phyloP scores from a whole-genome alignment of 64 coral and sea anemone species.

The Pocillopora verrucosa region DNA sequence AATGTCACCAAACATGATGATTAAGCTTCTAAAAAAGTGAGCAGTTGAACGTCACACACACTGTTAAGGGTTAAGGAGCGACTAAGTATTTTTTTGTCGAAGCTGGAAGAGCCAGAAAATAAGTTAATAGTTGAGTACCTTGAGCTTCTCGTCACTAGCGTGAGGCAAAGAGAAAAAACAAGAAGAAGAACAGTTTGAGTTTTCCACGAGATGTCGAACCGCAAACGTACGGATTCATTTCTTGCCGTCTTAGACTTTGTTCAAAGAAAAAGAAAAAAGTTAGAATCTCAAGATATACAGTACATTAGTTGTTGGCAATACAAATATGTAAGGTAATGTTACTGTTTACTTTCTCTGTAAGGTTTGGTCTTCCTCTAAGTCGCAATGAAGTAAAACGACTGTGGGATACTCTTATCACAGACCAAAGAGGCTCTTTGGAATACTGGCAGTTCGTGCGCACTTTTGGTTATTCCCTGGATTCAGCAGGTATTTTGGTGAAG shows the following conservation, averaged over 20 bases:
- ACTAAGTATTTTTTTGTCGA: too few species aligned
- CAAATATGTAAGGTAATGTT: neutral
- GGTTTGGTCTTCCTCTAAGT: slow-evolving; percentile 83
- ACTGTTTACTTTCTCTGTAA: slow-evolving; percentile 8
- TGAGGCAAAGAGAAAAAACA: too few species aligned
- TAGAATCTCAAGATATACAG: neutral
- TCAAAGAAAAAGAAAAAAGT: too few species aligned
- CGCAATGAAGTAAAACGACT: slow-evolving; percentile 83
- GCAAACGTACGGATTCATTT: too few species aligned
- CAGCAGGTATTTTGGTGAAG: slow-evolving; percentile 58
- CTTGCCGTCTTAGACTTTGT: too few species aligned
- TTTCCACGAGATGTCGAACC: too few species aligned
- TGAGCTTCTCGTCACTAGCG: too few species aligned
- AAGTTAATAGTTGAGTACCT: too few species aligned
- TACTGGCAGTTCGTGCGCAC: slow-evolving; percentile 91
- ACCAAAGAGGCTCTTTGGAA: slow-evolving; percentile 78
- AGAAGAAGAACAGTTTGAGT: too few species aligned
- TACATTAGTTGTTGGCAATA: neutral
- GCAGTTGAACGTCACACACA: neutral
- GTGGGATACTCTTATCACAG: slow-evolving; percentile 94
- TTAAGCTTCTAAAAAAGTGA: slow-evolving; percentile 76
- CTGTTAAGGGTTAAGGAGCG: too few species aligned
- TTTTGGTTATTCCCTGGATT: slow-evolving; percentile 70
- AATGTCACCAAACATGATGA: slow-evolving; percentile 88
- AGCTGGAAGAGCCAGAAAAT: too few species aligned